Evolutionary conservation across 2,797 vertebrate species (phyloP).

Genomic region (Oreochromis grahami): DNA sequence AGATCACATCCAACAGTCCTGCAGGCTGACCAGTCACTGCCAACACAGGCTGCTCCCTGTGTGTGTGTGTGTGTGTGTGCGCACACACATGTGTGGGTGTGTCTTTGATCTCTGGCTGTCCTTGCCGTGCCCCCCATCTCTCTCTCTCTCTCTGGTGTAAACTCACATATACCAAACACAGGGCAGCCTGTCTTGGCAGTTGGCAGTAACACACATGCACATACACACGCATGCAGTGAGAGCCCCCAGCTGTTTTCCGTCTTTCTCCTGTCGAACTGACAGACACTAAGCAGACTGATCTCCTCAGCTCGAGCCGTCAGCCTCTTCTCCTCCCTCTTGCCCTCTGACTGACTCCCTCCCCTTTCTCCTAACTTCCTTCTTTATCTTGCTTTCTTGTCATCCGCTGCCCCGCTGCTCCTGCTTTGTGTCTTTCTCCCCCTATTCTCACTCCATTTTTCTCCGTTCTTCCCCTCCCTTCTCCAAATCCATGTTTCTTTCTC

Average conservation of each 20-base stretch:
- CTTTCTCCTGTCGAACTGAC: slow-evolving; percentile 53
- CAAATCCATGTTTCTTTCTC: background rate
- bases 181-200: slow-evolving; percentile 32
- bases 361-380: background rate
- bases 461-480: background rate
- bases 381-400: background rate
- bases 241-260: slow-evolving; percentile 65
- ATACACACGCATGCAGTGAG: slow-evolving; percentile 5
- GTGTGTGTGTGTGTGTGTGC: background rate
- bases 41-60: background rate
- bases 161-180: slow-evolving; percentile 42
- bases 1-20: slow-evolving; percentile 45
- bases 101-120: slow-evolving; percentile 55
- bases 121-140: slow-evolving; percentile 22
- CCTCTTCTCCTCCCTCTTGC: slow-evolving; percentile 14
- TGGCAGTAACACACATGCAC: slow-evolving; percentile 8
- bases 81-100: slow-evolving; percentile 1
- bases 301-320: slow-evolving; percentile 52
- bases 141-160: slow-evolving; percentile 24
- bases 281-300: slow-evolving; percentile 67
- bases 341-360: slow-evolving; percentile 1
- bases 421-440: background rate
- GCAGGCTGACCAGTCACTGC: slow-evolving; percentile 39
- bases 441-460: background rate
- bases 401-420: background rate